phyloP scores from a whole-genome alignment of 2,888 invertebrate genomes.

The Nemurella pictetii region DNA sequence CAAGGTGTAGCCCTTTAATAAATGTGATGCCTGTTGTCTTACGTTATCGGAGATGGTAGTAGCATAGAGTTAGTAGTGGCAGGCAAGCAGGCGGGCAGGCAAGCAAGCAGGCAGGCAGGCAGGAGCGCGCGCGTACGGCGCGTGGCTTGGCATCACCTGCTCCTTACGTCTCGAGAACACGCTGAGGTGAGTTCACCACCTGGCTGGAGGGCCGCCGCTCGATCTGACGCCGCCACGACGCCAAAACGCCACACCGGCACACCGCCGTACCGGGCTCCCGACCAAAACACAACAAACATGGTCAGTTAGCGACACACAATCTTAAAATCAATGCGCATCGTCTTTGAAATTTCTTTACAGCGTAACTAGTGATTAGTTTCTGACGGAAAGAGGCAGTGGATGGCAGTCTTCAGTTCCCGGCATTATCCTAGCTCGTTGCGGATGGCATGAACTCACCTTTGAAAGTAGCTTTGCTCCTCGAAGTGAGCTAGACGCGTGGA shows the following conservation, averaged over 20 bases:
- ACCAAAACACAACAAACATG: not conserved
- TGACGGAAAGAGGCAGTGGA: too few species aligned
- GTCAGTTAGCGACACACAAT: too few species aligned
- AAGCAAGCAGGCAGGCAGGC: not conserved
- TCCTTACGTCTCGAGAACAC: not conserved
- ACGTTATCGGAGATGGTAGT: conserved; percentile 19
- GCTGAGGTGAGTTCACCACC: not conserved
- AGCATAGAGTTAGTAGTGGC: not conserved
- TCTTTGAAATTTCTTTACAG: too few species aligned
- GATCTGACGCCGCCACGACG: too few species aligned
- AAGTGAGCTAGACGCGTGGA: conserved; percentile 12
- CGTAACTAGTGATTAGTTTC: too few species aligned
- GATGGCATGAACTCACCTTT: conserved; percentile 8
- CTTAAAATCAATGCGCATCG: too few species aligned
- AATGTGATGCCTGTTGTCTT: not conserved
- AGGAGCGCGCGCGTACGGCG: conserved; percentile 1
- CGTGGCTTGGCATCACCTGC: conserved; percentile 24
- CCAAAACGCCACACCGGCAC: not conserved
- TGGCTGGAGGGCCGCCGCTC: too few species aligned
- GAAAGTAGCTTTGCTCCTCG: conserved; percentile 24
- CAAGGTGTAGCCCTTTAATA: conserved; percentile 24
- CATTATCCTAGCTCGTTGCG: too few species aligned
- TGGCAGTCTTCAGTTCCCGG: too few species aligned
- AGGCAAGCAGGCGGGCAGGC: not conserved
- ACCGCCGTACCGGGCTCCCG: not conserved